Base-by-base conservation (phyloP, 2,888 invertebrate genomes). In the Lepidocyrtoides sp. region DNA sequence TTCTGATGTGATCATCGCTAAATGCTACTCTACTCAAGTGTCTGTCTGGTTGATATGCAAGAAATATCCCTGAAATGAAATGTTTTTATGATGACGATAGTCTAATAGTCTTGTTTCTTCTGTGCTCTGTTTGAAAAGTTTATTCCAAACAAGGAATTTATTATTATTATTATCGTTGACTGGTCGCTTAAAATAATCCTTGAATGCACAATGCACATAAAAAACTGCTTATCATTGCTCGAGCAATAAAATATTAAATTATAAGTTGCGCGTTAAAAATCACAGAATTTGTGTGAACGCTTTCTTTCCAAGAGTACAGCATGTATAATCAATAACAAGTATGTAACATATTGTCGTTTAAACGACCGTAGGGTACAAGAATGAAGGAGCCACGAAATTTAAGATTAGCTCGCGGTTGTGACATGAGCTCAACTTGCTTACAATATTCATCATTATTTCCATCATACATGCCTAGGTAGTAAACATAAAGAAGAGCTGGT, bases 1-100 rank as follows among this genome's bases (percentile, higher is more conserved):
- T 32, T 66, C n/a, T 66, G 66, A 66, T 66, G 66, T 36, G 66
- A 32, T 66, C 66, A 66, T 66, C 66, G 17, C 60, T 26, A 60
- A 60, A 60, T 60, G 26, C 2, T 60, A 60, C 4, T 12, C 60
- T 26, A 12, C 10, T 26, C 60, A 26, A 60, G 57, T 60, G 60
- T 60, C 26, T 60, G 60, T 60, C 26, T 60, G 60, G 12, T 54
- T 54, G 8, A 17, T 5, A 3, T 2, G 32, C 66, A 66, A 29
- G 17, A 7, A 48, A 66, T 66, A 66, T 32, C 32, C 66, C n/a
- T n/a, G n/a, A 66, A 2, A n/a, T 32, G 4, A 66, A 66, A 8
- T n/a, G 17, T 66, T n/a, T 66, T 66, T 66, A 32, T n/a, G 32
- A 66, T n/a, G 5, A 32, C 32, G 32, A 66, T 66, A 66, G 32